Percentiles rank a stretch among this genome's conserved stretches.
phyloP scores from a whole-genome alignment of 2,888 invertebrate species.

The Drosophila nr. perissopoda region DNA sequence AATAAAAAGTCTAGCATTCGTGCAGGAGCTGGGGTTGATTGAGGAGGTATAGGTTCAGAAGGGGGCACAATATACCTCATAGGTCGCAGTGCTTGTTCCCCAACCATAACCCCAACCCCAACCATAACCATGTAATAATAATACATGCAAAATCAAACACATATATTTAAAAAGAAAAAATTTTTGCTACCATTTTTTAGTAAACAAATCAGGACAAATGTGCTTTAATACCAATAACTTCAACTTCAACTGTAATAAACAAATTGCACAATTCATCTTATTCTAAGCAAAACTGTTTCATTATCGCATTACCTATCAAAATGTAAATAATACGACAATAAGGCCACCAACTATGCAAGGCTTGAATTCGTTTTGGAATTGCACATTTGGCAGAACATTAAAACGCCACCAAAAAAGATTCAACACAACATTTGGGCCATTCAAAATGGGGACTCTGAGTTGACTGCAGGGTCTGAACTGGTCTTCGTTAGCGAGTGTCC shows the following conservation, averaged over 20 bases:
- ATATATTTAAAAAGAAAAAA: neutral
- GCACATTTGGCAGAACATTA: conserved; percentile 80
- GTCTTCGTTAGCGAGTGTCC: conserved; percentile 24
- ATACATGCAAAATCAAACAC: no score
- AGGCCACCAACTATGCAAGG: conserved; percentile 28
- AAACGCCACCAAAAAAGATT: conserved; percentile 81
- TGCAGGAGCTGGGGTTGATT: no score
- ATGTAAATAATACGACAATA: conserved; percentile 7
- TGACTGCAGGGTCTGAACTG: neutral
- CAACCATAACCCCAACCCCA: no score
- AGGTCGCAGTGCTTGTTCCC: no score
- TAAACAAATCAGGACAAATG: neutral
- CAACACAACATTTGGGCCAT: conserved; percentile 81
- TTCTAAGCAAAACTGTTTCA: neutral
- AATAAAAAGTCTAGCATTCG: no score
- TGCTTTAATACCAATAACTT: neutral
- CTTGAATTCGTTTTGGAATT: conserved; percentile 55
- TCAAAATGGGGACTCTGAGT: conserved; percentile 28
- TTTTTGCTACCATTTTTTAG: neutral
- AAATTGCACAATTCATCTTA: neutral
- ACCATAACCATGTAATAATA: no score
- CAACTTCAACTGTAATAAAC: neutral
- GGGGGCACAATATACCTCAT: no score
- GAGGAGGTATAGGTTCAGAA: no score
- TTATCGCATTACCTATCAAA: neutral